Percentiles rank a stretch among this genome's conserved stretches.
Conservation (phyloP, 2,888 invertebrate genomes). For the Lottia gigantea region DNA sequence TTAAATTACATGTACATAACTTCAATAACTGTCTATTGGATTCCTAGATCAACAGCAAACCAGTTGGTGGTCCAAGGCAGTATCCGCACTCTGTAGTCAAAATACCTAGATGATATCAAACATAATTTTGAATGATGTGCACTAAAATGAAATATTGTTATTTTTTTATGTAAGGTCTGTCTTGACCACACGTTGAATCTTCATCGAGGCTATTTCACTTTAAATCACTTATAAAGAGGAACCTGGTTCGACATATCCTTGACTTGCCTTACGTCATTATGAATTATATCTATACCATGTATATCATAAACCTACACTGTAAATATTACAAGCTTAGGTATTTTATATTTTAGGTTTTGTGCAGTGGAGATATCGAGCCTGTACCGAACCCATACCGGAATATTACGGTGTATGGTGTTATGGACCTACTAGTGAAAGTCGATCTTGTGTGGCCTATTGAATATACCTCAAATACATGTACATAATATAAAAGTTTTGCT, state of each 20-base stretch:
- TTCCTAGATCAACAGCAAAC: neutral
- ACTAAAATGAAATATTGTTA: too few species aligned
- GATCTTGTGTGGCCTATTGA: neutral
- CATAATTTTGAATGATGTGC: too few species aligned
- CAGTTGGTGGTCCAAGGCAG: neutral
- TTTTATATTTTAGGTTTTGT: neutral
- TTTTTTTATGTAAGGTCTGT: too few species aligned
- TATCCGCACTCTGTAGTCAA: too few species aligned
- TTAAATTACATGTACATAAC: neutral
- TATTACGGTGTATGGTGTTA: conserved; percentile 3
- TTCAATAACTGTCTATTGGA: neutral
- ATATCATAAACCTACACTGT: neutral
- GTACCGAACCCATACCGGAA: conserved; percentile 9
- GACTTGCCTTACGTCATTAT: neutral
- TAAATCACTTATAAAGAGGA: too few species aligned
- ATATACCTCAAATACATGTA: too few species aligned
- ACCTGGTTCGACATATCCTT: too few species aligned
- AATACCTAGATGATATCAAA: too few species aligned
- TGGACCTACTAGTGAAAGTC: neutral
- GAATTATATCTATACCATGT: too few species aligned
- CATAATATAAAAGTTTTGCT: neutral
- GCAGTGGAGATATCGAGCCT: conserved; percentile 11
- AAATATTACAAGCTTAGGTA: neutral
- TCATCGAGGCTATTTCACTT: too few species aligned
- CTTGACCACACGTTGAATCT: too few species aligned